Conservation (phyloP, 1,140 invertebrate genomes). For the Drosophila mayri region DNA sequence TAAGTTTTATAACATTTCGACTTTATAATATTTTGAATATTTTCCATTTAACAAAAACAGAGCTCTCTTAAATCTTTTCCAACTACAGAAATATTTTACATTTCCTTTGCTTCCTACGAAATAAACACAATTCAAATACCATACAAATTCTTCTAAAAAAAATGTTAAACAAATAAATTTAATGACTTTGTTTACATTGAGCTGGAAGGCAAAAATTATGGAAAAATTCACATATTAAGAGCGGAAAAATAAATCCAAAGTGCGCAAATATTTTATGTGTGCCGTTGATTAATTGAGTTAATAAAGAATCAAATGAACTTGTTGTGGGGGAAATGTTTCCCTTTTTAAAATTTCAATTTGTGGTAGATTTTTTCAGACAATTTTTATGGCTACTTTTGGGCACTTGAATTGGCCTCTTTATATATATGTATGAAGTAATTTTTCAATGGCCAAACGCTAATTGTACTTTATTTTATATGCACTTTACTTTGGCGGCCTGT, state of each 20-base stretch:
- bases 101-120: neutral
- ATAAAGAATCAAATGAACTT: conserved; percentile 16
- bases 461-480: conserved; percentile 48
- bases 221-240: neutral
- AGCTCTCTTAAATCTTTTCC: neutral
- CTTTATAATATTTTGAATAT: too few relatives aligned
- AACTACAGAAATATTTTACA: neutral
- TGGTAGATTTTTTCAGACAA: conserved; percentile 9
- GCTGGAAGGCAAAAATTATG: conserved; percentile 11
- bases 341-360: conserved; percentile 19
- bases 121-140: conserved; percentile 6
- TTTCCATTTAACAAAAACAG: neutral
- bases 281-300: conserved; percentile 35
- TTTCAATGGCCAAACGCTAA: conserved; percentile 46
- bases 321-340: neutral
- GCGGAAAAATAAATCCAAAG: conserved; percentile 3
- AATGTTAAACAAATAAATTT: conserved; percentile 12
- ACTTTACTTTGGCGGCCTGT: conserved; percentile 4
- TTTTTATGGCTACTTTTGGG: conserved; percentile 17
- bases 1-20: neutral
- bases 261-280: neutral
- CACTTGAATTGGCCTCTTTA: conserved; percentile 20
- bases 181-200: conserved; percentile 10
- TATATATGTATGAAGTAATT: conserved; percentile 27
- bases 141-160: conserved; percentile 1